Evolutionary conservation across 2,113 vertebrate genomes (phyloP).

Genomic region (Hyperopisus bebe): DNA sequence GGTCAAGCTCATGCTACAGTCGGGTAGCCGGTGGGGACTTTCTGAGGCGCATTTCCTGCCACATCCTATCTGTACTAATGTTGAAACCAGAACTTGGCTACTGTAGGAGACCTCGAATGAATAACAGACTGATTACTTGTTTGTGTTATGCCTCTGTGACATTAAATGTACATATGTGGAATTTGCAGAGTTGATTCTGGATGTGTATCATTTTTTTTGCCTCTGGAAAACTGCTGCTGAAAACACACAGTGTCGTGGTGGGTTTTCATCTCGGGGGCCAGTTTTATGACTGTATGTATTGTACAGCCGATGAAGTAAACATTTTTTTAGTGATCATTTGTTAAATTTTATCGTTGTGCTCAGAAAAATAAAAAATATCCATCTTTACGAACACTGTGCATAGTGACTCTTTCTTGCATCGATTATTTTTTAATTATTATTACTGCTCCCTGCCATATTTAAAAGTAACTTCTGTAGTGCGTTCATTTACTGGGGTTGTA

Average conservation of each 20-base stretch:
- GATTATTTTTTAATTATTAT: not conserved
- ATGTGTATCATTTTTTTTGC: slow-evolving; percentile 68
- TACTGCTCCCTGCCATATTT: not conserved
- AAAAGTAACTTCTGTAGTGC: not conserved
- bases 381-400: slow-evolving; percentile 27
- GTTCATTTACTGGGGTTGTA: not conserved
- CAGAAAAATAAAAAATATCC: slow-evolving; percentile 67
- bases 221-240: slow-evolving; percentile 14
- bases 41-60: slow-evolving; percentile 67
- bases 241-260: slow-evolving; percentile 30
- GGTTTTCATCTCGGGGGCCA: slow-evolving; percentile 58
- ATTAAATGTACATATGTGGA: slow-evolving; percentile 82
- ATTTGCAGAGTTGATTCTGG: slow-evolving; percentile 76
- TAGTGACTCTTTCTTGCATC: not conserved
- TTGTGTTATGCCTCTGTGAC: slow-evolving; percentile 72
- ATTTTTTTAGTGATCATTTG: slow-evolving; percentile 94
- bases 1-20: slow-evolving; percentile 54
- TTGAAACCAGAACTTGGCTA: slow-evolving; percentile 56
- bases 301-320: slow-evolving; percentile 85
- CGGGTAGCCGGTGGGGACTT: slow-evolving; percentile 41
- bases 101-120: slow-evolving; percentile 49
- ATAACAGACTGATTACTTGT: slow-evolving; percentile 68
- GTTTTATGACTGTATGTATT: slow-evolving; percentile 94
- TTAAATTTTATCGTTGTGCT: slow-evolving; percentile 97
- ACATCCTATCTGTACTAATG: slow-evolving; percentile 46